These are phyloP conservation scores for Zaprionus gabonicus DNA, from an alignment of 1,140 invertebrate genomes.

Conservation along the genomic window DNA sequence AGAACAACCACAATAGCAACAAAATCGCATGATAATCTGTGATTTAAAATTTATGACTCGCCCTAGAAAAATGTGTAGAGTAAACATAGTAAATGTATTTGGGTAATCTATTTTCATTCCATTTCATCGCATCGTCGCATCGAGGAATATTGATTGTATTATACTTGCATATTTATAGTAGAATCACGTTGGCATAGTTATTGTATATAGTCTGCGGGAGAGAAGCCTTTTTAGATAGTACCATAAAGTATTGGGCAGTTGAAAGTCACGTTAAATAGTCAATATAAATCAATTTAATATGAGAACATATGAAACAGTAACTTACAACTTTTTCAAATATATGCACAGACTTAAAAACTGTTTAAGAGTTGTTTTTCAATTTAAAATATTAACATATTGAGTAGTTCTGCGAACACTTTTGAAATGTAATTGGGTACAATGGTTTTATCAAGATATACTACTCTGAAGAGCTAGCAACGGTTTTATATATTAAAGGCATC, in stretches of 20 bases:
- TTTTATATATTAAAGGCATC: too few relatives aligned
- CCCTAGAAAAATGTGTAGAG: background rate
- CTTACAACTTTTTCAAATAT: too few relatives aligned
- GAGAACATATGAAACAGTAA: too few relatives aligned
- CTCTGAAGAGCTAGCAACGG: too few relatives aligned
- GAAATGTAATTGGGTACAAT: too few relatives aligned
- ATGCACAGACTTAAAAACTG: too few relatives aligned
- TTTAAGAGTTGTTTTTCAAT: too few relatives aligned
- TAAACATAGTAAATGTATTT: constrained; percentile 1
- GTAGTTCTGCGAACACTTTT: too few relatives aligned
- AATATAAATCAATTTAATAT: too few relatives aligned
- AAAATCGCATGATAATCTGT: constrained; percentile 15
- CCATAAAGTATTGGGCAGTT: background rate
- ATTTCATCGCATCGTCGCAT: background rate
- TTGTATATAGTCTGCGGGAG: background rate
- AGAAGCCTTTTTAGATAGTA: background rate
- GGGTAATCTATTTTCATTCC: constrained; percentile 7
- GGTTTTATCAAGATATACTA: too few relatives aligned
- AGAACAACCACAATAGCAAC: background rate
- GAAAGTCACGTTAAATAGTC: background rate
- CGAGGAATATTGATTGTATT: constrained; percentile 2
- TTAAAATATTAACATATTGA: too few relatives aligned
- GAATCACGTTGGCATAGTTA: background rate
- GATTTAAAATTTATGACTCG: constrained; percentile 29
- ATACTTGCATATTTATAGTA: background rate